These are phyloP conservation scores for Anolis sagrei DNA, from an alignment of 2,113 vertebrate genomes.

Conservation along the genomic window DNA sequence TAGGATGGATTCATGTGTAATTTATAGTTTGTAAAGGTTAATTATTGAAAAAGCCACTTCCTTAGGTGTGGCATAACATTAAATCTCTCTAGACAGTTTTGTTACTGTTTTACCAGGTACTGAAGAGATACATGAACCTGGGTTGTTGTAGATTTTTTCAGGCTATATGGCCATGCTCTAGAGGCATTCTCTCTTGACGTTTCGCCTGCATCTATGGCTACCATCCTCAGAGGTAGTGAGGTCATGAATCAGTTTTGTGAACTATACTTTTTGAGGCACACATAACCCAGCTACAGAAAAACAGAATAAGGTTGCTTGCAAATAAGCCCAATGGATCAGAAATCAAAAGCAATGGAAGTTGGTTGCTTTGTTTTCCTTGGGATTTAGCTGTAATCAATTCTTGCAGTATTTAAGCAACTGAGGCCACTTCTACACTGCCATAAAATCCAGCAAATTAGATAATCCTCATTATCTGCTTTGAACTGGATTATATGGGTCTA, in stretches of 20 bases:
- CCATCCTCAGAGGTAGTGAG: too few relatives aligned
- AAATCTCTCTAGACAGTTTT: not conserved
- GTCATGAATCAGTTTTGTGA: not conserved
- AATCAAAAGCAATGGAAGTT: not conserved
- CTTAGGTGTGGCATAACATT: not conserved
- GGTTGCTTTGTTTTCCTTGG: not conserved
- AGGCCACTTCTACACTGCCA: too few relatives aligned
- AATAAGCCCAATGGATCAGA: not conserved
- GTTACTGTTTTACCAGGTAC: not conserved
- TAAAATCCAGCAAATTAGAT: too few relatives aligned
- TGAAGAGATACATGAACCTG: not conserved
- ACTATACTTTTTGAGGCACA: not conserved
- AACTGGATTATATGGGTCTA: too few relatives aligned
- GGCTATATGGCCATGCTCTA: too few relatives aligned
- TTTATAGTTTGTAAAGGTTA: conserved; percentile 18
- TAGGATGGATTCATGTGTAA: not conserved
- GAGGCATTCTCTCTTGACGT: too few relatives aligned
- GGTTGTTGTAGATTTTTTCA: too few relatives aligned
- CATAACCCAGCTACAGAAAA: not conserved
- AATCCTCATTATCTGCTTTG: too few relatives aligned
- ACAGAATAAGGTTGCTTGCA: not conserved
- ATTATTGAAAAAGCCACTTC: conserved; percentile 16
- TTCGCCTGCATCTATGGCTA: too few relatives aligned
- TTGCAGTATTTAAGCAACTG: not conserved
- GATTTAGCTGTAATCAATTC: not conserved